These are phyloP conservation scores for Rhynchonema sp. DNA, from an alignment of 2,888 invertebrate species.

Conservation along the genomic window DNA sequence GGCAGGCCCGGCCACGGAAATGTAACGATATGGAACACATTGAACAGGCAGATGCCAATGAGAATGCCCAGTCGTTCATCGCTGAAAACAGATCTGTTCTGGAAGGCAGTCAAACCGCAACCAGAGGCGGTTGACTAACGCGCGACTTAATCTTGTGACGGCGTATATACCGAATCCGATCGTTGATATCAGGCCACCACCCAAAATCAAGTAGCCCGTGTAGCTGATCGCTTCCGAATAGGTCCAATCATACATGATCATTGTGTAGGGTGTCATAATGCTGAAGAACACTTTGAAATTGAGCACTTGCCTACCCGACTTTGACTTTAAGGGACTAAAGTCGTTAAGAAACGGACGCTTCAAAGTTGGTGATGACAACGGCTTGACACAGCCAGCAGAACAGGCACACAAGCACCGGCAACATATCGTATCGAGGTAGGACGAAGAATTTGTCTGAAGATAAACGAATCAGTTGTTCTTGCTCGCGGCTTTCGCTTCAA, in stretches of 20 bases:
- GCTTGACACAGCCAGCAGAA: background rate
- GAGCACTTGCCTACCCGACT: no score
- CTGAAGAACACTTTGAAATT: no score
- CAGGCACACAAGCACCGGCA: background rate
- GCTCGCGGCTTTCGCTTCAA: no score
- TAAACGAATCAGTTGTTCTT: no score
- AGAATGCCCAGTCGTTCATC: background rate
- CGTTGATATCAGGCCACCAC: background rate
- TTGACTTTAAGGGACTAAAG: no score
- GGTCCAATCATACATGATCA: background rate
- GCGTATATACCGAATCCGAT: background rate
- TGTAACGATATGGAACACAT: background rate
- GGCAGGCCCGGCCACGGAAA: conserved; percentile 3
- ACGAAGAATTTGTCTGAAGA: background rate
- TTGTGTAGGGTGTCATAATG: background rate
- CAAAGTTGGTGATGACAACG: background rate
- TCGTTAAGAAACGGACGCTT: background rate
- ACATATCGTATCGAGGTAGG: background rate
- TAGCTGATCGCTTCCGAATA: background rate
- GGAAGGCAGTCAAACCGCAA: background rate
- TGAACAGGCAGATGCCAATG: background rate
- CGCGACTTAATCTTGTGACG: background rate
- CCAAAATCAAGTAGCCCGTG: background rate
- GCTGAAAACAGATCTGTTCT: background rate
- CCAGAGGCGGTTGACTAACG: background rate